Evolutionary conservation across 2,113 vertebrate species (phyloP), one percentile per base, ranked within the genome.

Genomic region (Dicrurus megarhynchus): DNA sequence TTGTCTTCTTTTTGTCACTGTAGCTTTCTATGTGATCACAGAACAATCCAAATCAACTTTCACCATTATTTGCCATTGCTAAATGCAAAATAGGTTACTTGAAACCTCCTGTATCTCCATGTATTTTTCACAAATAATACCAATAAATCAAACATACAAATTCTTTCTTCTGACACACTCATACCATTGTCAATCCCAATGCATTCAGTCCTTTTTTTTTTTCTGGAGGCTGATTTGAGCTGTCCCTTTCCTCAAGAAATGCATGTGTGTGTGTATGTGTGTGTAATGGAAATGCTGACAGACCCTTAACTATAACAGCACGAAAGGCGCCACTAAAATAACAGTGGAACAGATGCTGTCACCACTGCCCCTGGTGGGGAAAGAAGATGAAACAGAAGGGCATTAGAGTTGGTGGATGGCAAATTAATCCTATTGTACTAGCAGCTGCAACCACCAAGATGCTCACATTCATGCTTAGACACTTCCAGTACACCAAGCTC

Each of bases 381-480:
- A 98, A 97, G 95, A 96, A 94, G 97, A 98, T 94, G 74, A 97
- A 98, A 98, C 98, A 98, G 98, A 98, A 98, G 98, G 98, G 97
- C 97, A 97, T 78, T 95, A 95, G 97, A 97, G 94, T 81, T 85
- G 97, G 97, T 97, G 94, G 94, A 94, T 97, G 97, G 98, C 98
- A 97, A 97, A 81, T 65, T 94, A 96, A 97, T 96, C 97, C 98
- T 96, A 97, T 98, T 98, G 98, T 98, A 97, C 95, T 96, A 71
- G 96, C 97, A 94, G 93, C 79, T 95, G 97, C 97, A 95, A 87
- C 89, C 79, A 95, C 78, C 61, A 94, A 97, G 96, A 95, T 88
- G 78, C 93, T 91, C 65, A 71, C 18, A 86, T 97, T 97, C 94
- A 71, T 77, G 92, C 92, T 97, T 81, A 95, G 87, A 92, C 96